Conservation (phyloP, 2,888 invertebrate species). For the Sesia bembeciformis region DNA sequence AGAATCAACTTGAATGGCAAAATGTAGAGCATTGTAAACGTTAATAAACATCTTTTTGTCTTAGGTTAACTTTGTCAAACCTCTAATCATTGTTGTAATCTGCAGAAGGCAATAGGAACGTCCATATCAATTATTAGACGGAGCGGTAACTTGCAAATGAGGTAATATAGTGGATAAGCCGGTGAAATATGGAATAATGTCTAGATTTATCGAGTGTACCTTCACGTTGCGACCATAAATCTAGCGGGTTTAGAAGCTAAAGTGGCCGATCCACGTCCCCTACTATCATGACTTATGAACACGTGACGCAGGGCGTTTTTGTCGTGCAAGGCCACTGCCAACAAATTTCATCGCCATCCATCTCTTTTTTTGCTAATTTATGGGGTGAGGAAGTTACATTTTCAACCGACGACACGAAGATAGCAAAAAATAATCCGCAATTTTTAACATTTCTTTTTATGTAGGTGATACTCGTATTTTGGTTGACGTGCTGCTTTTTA, state of each 20-base stretch:
- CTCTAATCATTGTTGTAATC: too few relatives aligned
- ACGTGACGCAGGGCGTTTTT: constrained; percentile 33
- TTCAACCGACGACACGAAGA: too few relatives aligned
- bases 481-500: too few relatives aligned
- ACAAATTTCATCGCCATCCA: constrained; percentile 21
- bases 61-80: too few relatives aligned
- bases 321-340: constrained; percentile 14
- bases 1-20: too few relatives aligned
- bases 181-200: constrained; percentile 5
- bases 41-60: too few relatives aligned
- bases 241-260: constrained; percentile 32
- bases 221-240: constrained; percentile 43
- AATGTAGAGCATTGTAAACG: too few relatives aligned
- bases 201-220: constrained; percentile 35
- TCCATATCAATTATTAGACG: background rate
- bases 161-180: constrained; percentile 1
- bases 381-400: too few relatives aligned
- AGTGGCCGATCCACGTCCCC: constrained; percentile 34
- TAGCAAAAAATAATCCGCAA: too few relatives aligned
- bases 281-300: constrained; percentile 40
- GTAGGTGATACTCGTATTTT: too few relatives aligned
- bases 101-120: too few relatives aligned
- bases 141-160: background rate
- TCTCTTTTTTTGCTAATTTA: constrained; percentile 7
- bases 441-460: too few relatives aligned